Evolutionary conservation across 2,888 invertebrate genomes (phyloP).

Genomic region (Polymixis flavicincta): DNA sequence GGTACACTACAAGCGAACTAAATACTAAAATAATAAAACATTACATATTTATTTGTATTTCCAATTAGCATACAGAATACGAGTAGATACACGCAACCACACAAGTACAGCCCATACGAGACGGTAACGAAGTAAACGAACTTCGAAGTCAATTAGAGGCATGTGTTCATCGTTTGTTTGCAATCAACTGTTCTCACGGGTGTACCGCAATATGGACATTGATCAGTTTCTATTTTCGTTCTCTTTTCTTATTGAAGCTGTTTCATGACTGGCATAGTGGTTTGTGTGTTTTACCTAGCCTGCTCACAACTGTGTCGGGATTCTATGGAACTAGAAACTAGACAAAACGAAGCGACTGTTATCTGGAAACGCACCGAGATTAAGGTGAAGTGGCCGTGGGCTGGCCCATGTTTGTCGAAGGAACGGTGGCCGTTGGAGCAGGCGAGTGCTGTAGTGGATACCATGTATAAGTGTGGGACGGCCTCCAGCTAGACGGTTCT

Average conservation of each 20-base stretch:
- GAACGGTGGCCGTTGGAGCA: no score
- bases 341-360: neutral
- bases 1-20: neutral
- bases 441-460: no score
- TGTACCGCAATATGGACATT: slow-evolving; percentile 31
- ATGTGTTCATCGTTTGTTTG: slow-evolving; percentile 72
- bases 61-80: slow-evolving; percentile 27
- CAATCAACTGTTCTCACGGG: slow-evolving; percentile 75
- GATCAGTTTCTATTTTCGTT: slow-evolving; percentile 19
- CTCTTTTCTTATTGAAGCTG: neutral
- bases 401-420: no score
- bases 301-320: neutral
- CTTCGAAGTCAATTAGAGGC: slow-evolving; percentile 79
- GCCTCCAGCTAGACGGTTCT: no score
- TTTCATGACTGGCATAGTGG: neutral
- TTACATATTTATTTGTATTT: slow-evolving; percentile 10
- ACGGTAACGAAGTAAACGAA: slow-evolving; percentile 68
- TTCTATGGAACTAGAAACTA: neutral
- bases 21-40: neutral
- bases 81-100: slow-evolving; percentile 26
- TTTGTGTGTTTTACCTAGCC: neutral
- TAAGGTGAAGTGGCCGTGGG: no score
- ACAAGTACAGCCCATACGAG: slow-evolving; percentile 24
- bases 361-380: neutral
- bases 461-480: no score